Percentiles rank a stretch among this genome's conserved stretches.
Conservation (phyloP, 2,797 vertebrate genomes). For the Chloroceryle inda region DNA sequence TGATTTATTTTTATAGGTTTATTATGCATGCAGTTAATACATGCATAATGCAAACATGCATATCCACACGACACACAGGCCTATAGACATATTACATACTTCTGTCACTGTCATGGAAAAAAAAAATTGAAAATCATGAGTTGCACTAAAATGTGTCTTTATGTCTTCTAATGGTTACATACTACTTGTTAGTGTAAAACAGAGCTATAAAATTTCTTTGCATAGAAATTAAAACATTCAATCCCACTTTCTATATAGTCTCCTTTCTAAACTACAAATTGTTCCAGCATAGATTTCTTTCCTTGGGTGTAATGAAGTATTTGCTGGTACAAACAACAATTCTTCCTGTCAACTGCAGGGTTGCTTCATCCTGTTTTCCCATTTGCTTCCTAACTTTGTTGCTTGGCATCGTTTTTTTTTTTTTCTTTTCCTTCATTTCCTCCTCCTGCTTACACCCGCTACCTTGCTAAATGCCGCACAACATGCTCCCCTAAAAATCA, state of each 20-base stretch:
- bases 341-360: background rate
- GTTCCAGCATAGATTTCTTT: background rate
- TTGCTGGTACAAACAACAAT: slow-evolving; percentile 3
- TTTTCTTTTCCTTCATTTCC: background rate
- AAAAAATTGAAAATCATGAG: background rate
- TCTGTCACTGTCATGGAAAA: background rate
- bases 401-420: background rate
- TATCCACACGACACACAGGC: background rate
- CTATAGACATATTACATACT: slow-evolving; percentile 2
- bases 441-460: background rate
- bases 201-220: slow-evolving; percentile 18
- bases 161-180: background rate
- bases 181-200: background rate
- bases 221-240: background rate
- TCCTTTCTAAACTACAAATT: background rate
- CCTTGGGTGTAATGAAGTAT: background rate
- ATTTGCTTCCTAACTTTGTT: slow-evolving; percentile 8
- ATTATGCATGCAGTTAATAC: slow-evolving; percentile 44
- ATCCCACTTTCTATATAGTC: background rate
- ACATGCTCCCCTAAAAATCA: background rate
- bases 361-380: background rate
- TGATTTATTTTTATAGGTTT: slow-evolving; percentile 43
- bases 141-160: slow-evolving; percentile 17
- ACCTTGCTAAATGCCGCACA: background rate
- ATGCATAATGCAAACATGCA: slow-evolving; percentile 44